Evolutionary conservation across 2,888 invertebrate species (phyloP), one percentile per base, ranked within the genome.

Genomic region (Cheilosia pagana): DNA sequence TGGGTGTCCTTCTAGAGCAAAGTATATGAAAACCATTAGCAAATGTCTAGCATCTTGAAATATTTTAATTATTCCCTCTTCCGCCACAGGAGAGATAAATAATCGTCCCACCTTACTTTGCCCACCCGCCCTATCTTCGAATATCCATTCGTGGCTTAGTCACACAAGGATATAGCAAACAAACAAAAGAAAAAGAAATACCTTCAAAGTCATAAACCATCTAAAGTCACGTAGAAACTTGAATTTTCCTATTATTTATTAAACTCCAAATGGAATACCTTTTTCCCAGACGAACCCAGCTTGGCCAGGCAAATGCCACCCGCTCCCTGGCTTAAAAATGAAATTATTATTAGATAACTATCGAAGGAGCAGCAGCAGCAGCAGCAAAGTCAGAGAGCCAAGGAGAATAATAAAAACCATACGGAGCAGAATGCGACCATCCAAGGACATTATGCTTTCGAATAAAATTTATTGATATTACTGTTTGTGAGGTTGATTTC

Each of bases 391-490:
- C 50, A 50, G 41, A 25, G 19, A 41, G 53, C 75, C 45, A 79
- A 70, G 59, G 57, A 53, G 79, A 75, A 75, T 81, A 81, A 75
- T 81, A 76, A 85, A 76, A 85, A 59, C 81, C 81, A 85, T 83
- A 63, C 70, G 53, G 70, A 85, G 50, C 85, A 85, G 75, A 85
- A 81, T 75, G 85, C 75, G 63, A 85, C 85, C 79, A 71, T 85
- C 85, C 75, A 76, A 63, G 85, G 81, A 85, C 85, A 85, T 81
- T 85, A 85, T 85, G 81, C 81, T 85, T 76, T 85, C 85, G 75
- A 85, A 85, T 85, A 76, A 85, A 85, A 85, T 85, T 85, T 85
- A 85, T 85, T 85, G 85, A 85, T 85, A 85, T 85, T 81, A 81
- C 85, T 85, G 81, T 85, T 85, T 75, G 79, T 85, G 85, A 79